Base-by-base conservation (phyloP, 2,888 invertebrate species). In the Rhaphigaster nebulosa region DNA sequence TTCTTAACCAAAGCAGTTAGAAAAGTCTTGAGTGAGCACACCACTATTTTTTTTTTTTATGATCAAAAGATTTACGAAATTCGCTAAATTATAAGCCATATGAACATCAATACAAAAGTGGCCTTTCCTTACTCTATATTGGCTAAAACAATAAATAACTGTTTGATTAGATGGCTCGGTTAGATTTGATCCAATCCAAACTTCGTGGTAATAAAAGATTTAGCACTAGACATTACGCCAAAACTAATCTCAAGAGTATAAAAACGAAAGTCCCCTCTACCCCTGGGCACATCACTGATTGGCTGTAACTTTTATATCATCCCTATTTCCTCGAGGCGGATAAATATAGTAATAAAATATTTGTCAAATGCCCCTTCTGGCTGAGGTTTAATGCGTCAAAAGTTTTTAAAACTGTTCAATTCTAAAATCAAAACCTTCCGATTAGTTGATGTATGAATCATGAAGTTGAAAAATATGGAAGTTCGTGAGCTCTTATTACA, bases 191-290 rank as follows among this genome's bases (percentile, higher is more conserved):
- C 70, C 70, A 38, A 76, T 23, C 38, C 70, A 34, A 76, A 38
- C 70, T 76, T 76, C 70, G 34, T 20, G 70, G 20, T 76, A 76
- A 76, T 76, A 76, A 76, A 76, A 76, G 70, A 38, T 76, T 76
- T 29, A 65, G 65, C 29, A 15, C 29, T 5, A 3, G 65, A 65
- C 18, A 65, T 65, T 38, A 15, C 34, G 34, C 23, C 34, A 20
- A 76, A 65, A 76, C 70, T 76, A 76, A 76, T 76, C 70, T 38
- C 1, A 38, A 38, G 38, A 20, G 20, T 76, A 76, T 76, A 76
- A 76, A 65, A 76, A 76, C 38, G 38, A 76, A 76, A 76, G 70
- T 76, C 38, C 0, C 20, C 20, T 4, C 15, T 38, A 20, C 0
- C 65, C 13, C n/a, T 15, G n/a, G 29, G n/a, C 29, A 65, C 1